Evolutionary conservation across 1,140 invertebrate species (phyloP), one percentile per base, ranked within the genome.

Genomic region (Scylla paramamosain): DNA sequence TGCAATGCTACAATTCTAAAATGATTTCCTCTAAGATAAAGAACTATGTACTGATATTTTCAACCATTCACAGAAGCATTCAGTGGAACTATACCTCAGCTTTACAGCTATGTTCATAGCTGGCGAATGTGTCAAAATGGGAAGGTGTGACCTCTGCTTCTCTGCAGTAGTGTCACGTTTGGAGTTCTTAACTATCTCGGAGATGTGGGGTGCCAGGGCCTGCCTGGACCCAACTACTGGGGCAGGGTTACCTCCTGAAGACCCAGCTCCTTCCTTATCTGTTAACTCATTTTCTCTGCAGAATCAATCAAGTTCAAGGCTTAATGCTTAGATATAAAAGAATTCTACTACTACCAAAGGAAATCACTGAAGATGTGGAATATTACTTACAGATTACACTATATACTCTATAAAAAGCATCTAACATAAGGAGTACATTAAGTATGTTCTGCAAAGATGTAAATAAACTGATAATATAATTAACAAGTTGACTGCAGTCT

Each of bases 101-200:
- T 95, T 95, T 88, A 95, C 91, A 93, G 94, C 94, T 32, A 95
- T 91, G 88, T 95, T 95, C 91, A 95, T 95, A n/a, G 94, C 94
- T 92, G 77, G 82, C 48, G 94, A 95, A 46, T 92, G 91, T n/a
- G 94, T 84, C n/a, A 89, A 92, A 46, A 95, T 95, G 77, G 94
- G 94, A 82, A 95, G 94, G 48, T 92, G 94, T 46, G 94, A 95
- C 94, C 88, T 95, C 90, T 95, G 91, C 77, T 77, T 95, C 67
- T 95, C 94, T 91, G 89, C 94, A 92, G 90, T 91, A 92, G 32
- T 88, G 84, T 95, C 94, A 77, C 94, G 45, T 29, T 92, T 92
- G 28, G 94, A 88, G 32, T 87, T 77, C 67, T 95, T 87, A 20
- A 95, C 67, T 32, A 16, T 89, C 45, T 92, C 93, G 39, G 89